These are phyloP conservation scores for Eupristina koningsbergeri DNA, from an alignment of 1,140 invertebrate genomes.

Conservation along the genomic window DNA sequence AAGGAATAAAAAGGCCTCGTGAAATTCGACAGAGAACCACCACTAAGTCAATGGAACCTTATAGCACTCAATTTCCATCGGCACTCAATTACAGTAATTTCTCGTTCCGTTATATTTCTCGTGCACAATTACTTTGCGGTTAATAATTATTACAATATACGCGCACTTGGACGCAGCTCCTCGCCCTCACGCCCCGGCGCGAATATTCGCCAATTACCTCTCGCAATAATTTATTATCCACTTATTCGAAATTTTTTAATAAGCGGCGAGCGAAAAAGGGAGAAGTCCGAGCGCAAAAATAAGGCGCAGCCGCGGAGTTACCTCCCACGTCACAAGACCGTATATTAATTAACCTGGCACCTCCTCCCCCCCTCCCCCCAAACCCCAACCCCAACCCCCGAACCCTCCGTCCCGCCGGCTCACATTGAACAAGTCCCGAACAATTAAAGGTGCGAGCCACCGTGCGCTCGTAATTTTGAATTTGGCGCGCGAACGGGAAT, in stretches of 20 bases:
- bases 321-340: conserved; percentile 18
- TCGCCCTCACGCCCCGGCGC: neutral
- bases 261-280: neutral
- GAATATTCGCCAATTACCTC: conserved; percentile 34
- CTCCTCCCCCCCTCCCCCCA: neutral
- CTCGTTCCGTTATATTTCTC: conserved; percentile 37
- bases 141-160: conserved; percentile 33
- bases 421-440: conserved; percentile 39
- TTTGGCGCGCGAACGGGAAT: neutral
- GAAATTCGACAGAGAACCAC: neutral
- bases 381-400: too few relatives aligned
- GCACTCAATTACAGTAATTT: conserved; percentile 19
- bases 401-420: too few relatives aligned
- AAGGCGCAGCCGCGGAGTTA: neutral
- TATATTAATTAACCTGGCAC: conserved; percentile 33
- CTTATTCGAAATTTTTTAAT: conserved; percentile 17
- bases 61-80: conserved; percentile 36
- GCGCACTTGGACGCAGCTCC: neutral
- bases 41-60: conserved; percentile 21
- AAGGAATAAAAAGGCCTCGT: conserved; percentile 29
- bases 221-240: conserved; percentile 26
- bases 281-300: neutral
- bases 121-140: conserved; percentile 33
- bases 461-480: neutral
- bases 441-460: neutral